phyloP scores from a whole-genome alignment of 30 jellyfish, hydroid and myxozoan genomes.

The Haliclystus octoradiatus region DNA sequence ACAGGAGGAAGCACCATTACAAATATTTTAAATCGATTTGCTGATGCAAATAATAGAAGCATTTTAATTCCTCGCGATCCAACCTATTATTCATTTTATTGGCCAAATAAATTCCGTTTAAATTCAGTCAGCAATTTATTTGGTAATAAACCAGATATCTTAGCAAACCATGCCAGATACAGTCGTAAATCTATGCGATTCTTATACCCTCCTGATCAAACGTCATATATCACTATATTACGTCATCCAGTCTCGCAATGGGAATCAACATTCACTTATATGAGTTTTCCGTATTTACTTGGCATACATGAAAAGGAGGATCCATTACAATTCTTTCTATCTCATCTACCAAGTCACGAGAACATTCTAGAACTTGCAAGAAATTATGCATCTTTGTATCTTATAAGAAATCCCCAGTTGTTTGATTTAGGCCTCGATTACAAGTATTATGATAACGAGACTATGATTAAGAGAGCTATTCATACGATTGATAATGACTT shows the following conservation, averaged over 20 bases:
- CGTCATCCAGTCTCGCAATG: slow-evolving; percentile 95
- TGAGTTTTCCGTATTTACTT: slow-evolving; percentile 82
- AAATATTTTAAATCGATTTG: slow-evolving; percentile 81
- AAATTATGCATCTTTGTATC: slow-evolving; percentile 60
- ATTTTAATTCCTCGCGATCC: slow-evolving; percentile 64
- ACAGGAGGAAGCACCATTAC: slow-evolving; percentile 95
- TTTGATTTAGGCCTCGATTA: slow-evolving; percentile 88
- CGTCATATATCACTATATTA: slow-evolving; percentile 62
- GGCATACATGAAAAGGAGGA: slow-evolving; percentile 53
- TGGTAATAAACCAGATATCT: slow-evolving; percentile 55
- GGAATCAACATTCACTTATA: slow-evolving; percentile 87
- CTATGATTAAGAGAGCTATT: slow-evolving; percentile 62
- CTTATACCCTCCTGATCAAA: slow-evolving; percentile 61
- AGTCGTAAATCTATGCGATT: slow-evolving; percentile 77
- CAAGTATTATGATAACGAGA: slow-evolving; percentile 43
- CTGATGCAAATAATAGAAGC: slow-evolving; percentile 75
- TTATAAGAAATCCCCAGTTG: slow-evolving; percentile 76
- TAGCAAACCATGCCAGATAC: slow-evolving; percentile 97
- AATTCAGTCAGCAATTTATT: slow-evolving; percentile 36
- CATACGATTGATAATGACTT: slow-evolving; percentile 65
- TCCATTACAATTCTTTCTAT: slow-evolving; percentile 70
- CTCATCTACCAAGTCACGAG: slow-evolving; percentile 58
- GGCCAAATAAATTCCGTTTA: slow-evolving; percentile 91
- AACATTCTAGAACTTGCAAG: slow-evolving; percentile 49
- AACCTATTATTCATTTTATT: slow-evolving; percentile 55